These are phyloP conservation scores for Cephalopholis sonnerati DNA, from an alignment of 2,113 vertebrate species.

Conservation along the genomic window DNA sequence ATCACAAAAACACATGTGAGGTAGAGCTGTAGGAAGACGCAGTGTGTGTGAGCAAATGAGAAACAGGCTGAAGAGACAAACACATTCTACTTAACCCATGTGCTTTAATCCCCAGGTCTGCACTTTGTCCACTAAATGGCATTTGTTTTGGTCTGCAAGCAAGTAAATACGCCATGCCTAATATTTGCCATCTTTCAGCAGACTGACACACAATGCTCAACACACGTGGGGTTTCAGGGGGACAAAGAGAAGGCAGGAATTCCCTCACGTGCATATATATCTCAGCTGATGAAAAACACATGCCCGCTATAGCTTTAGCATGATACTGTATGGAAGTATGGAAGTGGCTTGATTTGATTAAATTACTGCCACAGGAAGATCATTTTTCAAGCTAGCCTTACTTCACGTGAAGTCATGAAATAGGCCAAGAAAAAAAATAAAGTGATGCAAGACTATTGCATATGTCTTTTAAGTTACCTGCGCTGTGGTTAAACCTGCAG, in stretches of 20 bases:
- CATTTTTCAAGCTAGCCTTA: not conserved
- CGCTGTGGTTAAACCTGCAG: constrained; percentile 25
- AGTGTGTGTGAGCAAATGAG: constrained; percentile 47
- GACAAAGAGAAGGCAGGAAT: constrained; percentile 43
- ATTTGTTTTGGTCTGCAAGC: constrained; percentile 47
- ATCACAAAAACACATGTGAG: constrained; percentile 64
- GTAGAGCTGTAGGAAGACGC: not conserved
- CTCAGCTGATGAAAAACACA: constrained; percentile 73
- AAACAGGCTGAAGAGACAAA: constrained; percentile 52
- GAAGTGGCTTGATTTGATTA: constrained; percentile 47
- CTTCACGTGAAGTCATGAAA: constrained; percentile 22
- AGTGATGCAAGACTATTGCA: constrained; percentile 28
- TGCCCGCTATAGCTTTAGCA: constrained; percentile 30
- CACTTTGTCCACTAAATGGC: constrained; percentile 21
- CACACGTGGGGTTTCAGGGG: not conserved
- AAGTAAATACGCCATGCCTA: constrained; percentile 49
- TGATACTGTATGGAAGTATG: constrained; percentile 5
- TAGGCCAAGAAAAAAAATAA: constrained; percentile 16
- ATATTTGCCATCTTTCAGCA: constrained; percentile 38
- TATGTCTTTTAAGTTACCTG: constrained; percentile 20
- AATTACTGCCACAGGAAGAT: not conserved
- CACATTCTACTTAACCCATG: constrained; percentile 10
- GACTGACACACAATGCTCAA: constrained; percentile 18
- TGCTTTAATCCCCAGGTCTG: constrained; percentile 35
- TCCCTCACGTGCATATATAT: constrained; percentile 40